Base-by-base conservation (phyloP, 1,140 invertebrate species). In the Drosophila parabipectinata region DNA sequence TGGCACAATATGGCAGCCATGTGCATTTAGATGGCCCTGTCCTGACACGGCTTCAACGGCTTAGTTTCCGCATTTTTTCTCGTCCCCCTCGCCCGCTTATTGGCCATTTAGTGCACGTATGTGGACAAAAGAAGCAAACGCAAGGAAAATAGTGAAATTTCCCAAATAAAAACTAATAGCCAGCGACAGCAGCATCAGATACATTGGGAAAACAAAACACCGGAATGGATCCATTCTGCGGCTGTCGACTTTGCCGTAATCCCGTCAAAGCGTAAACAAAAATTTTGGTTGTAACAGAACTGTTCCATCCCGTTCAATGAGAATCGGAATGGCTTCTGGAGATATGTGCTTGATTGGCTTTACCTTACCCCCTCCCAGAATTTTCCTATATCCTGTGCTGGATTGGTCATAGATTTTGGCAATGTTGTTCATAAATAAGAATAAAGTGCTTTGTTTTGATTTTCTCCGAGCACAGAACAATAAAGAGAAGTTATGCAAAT, bases 211-310 rank as follows among this genome's bases (percentile, higher is more conserved):
- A 18, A 39, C 44, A 47, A 21, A 47, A 24, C 44, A 45, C 8
- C 18, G 6, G 15, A 21, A 21, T 30, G 57, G 44, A 75, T 63
- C 30, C 59, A 72, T 66, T 75, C 74, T 68, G 66, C 61, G 59
- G 66, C 71, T 67, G 82, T 30, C 72, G 79, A 68, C 72, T 88
- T 77, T 76, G 47, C 48, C 67, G 71, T 90, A 90, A 90, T 90
- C 87, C 76, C 78, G 79, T 90, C 87, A 87, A 90, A 90, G 87
- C 87, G 87, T 87, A 90, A 90, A 90, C 87, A 90, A 81, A 87
- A 85, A 89, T 89, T 72, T 67, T 37, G 45, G 47, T 45, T 60
- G 52, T 58, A 41, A 24, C 39, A 26, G 15, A 75, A 75, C 67
- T 55, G 50, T 56, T 45, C 41, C 41, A 44, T 45, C 26, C n/a